A percentile compares a stretch with the other conserved stretches of the same genome.
phyloP scores from a whole-genome alignment of 2,888 invertebrate species.

The Osedax frankpressi region DNA sequence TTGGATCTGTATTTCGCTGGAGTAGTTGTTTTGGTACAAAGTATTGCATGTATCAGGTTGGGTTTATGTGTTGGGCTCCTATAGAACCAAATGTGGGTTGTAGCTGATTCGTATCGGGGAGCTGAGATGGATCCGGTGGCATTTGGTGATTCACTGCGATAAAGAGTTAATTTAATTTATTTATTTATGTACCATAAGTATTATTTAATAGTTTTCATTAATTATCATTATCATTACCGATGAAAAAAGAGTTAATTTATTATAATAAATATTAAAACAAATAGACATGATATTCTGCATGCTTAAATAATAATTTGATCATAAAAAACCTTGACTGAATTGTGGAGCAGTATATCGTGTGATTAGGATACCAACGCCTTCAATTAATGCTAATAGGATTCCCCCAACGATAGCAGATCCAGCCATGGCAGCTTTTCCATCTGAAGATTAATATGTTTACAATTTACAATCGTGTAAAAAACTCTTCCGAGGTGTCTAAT shows the following conservation, averaged over 20 bases:
- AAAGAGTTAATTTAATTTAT: no score
- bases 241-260: no score
- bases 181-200: neutral
- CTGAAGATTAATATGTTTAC: slow-evolving; percentile 39
- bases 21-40: no score
- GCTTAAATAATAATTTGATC: neutral
- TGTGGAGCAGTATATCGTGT: slow-evolving; percentile 81
- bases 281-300: neutral
- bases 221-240: no score
- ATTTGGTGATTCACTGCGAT: slow-evolving; percentile 25
- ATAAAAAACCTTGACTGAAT: slow-evolving; percentile 59
- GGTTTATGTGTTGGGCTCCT: slow-evolving; percentile 22
- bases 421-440: slow-evolving; percentile 53
- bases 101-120: slow-evolving; percentile 22
- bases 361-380: slow-evolving; percentile 88
- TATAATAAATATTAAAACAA: neutral
- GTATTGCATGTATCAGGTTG: neutral
- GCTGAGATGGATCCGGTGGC: slow-evolving; percentile 30
- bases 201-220: neutral
- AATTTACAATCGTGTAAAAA: no score
- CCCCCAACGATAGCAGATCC: slow-evolving; percentile 62
- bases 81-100: slow-evolving; percentile 20
- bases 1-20: no score
- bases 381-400: slow-evolving; percentile 82
- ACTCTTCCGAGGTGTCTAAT: no score